Conservation (phyloP, 2,113 vertebrate species). For the Siphamia tubifer region DNA sequence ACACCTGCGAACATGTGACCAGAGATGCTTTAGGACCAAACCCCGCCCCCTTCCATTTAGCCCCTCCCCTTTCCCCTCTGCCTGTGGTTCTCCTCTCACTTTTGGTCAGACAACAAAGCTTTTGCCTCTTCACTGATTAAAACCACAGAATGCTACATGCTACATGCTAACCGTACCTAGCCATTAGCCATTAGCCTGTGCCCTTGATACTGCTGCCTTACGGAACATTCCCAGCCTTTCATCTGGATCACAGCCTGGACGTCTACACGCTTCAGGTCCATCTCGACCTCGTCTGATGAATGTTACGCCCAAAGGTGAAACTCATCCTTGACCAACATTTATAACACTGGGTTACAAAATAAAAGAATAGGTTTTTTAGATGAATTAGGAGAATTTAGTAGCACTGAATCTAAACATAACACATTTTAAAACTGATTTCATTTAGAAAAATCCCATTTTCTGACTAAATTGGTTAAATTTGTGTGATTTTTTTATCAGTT, state of each 20-base stretch:
- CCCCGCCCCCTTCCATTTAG: too few relatives aligned
- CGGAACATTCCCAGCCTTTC: conserved; percentile 68
- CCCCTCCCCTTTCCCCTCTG: too few relatives aligned
- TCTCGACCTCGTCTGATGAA: background rate
- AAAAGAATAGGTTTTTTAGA: too few relatives aligned
- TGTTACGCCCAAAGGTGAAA: background rate
- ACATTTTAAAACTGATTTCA: too few relatives aligned
- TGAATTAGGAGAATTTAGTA: too few relatives aligned
- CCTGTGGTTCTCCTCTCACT: conserved; percentile 22
- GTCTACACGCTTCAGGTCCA: conserved; percentile 13
- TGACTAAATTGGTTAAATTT: too few relatives aligned
- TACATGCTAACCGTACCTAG: conserved; percentile 26
- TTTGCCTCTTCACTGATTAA: conserved; percentile 57
- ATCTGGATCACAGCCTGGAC: conserved; percentile 33
- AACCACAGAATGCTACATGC: conserved; percentile 24
- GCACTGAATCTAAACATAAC: too few relatives aligned
- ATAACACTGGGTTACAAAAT: too few relatives aligned
- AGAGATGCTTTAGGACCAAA: conserved; percentile 67
- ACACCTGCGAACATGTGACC: conserved; percentile 39
- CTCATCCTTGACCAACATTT: background rate
- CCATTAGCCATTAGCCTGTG: conserved; percentile 56
- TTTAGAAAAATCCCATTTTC: too few relatives aligned
- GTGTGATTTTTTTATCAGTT: too few relatives aligned
- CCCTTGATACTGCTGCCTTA: conserved; percentile 72
- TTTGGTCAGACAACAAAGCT: conserved; percentile 36